phyloP scores from a whole-genome alignment of 2,888 invertebrate genomes.

The Macrophya annulata region DNA sequence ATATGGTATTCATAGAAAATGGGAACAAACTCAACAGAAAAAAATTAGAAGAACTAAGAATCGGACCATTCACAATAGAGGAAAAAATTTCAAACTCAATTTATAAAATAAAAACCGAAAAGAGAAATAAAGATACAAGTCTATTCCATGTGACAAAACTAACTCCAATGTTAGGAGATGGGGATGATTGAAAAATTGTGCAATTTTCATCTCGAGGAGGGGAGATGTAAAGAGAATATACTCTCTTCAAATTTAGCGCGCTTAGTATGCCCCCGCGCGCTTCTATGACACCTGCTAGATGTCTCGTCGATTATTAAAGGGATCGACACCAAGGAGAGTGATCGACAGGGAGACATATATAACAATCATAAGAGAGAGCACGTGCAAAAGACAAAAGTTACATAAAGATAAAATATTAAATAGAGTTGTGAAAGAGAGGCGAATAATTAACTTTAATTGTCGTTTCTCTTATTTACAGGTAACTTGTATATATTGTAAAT shows the following conservation, averaged over 20 bases:
- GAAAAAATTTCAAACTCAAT: constrained; percentile 52
- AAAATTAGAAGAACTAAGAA: constrained; percentile 57
- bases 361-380: background rate
- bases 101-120: constrained; percentile 43
- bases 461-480: constrained; percentile 59
- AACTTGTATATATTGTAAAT: constrained; percentile 41
- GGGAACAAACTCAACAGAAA: constrained; percentile 54
- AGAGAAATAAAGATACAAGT: constrained; percentile 43
- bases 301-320: constrained; percentile 40
- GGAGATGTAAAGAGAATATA: background rate
- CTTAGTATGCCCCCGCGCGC: constrained; percentile 44
- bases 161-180: constrained; percentile 60
- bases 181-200: constrained; percentile 29
- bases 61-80: constrained; percentile 54
- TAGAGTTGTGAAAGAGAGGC: constrained; percentile 53
- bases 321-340: too few relatives aligned
- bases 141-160: constrained; percentile 58
- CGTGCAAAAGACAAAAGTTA: background rate
- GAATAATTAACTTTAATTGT: constrained; percentile 58
- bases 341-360: too few relatives aligned
- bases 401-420: background rate
- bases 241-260: constrained; percentile 57
- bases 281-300: constrained; percentile 45
- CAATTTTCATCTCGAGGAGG: constrained; percentile 46
- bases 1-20: constrained; percentile 53